phyloP scores from a whole-genome alignment of 2,888 invertebrate genomes.

The Dermolepida albohirtum region DNA sequence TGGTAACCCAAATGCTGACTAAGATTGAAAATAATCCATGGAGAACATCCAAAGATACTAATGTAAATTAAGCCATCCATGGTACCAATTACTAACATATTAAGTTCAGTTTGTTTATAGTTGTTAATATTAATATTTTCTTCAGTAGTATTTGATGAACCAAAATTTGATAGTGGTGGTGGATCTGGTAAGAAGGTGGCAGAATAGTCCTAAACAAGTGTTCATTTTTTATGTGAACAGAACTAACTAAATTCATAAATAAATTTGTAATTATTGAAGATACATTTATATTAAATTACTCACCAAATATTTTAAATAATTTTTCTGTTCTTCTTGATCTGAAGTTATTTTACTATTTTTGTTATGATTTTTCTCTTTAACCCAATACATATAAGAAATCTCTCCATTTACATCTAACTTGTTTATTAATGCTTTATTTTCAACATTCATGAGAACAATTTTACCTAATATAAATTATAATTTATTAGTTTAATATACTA shows the following conservation, averaged over 20 bases:
- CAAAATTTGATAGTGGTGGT: slow-evolving; percentile 66
- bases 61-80: slow-evolving; percentile 78
- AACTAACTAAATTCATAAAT: not conserved
- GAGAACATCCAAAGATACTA: slow-evolving; percentile 87
- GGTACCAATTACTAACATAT: slow-evolving; percentile 84
- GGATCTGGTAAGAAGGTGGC: slow-evolving; percentile 64
- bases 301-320: slow-evolving; percentile 59
- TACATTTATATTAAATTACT: slow-evolving; percentile 38
- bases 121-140: slow-evolving; percentile 58
- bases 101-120: slow-evolving; percentile 73
- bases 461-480: slow-evolving; percentile 66
- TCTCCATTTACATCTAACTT: slow-evolving; percentile 71
- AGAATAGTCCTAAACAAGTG: slow-evolving; percentile 59
- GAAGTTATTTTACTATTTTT: slow-evolving; percentile 47
- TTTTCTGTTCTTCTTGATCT: slow-evolving; percentile 54
- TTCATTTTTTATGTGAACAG: too few relatives aligned
- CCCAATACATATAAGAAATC: slow-evolving; percentile 82
- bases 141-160: slow-evolving; percentile 48
- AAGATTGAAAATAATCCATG: slow-evolving; percentile 78
- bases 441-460: slow-evolving; percentile 83
- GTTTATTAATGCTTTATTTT: slow-evolving; percentile 84
- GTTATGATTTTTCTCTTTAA: slow-evolving; percentile 57
- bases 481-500: not conserved
- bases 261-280: not conserved
- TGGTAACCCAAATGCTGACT: slow-evolving; percentile 68